These are phyloP conservation scores for Eremophila alpestris DNA, from an alignment of 2,797 vertebrate species.

Conservation along the genomic window DNA sequence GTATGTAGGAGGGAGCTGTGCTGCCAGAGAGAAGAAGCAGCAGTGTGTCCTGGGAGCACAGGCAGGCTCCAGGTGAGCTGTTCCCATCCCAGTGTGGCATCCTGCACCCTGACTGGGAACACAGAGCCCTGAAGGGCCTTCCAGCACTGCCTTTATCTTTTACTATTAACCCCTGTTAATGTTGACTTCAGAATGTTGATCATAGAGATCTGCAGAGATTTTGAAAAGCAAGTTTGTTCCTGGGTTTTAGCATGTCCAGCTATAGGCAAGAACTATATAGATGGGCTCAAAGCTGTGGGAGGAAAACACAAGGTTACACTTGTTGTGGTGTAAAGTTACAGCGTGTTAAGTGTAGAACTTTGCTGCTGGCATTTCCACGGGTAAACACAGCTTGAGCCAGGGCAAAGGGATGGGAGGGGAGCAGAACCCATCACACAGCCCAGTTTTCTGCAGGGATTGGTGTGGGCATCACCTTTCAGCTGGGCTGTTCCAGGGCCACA, in stretches of 20 bases:
- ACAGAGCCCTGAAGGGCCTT: background rate
- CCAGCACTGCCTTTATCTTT: background rate
- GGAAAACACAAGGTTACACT: rapidly evolving
- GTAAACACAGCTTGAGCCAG: rapidly evolving
- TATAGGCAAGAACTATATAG: rapidly evolving
- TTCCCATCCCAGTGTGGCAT: background rate
- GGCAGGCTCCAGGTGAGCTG: background rate
- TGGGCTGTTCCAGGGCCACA: background rate
- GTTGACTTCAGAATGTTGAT: rapidly evolving
- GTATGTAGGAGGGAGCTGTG: background rate
- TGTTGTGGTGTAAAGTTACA: background rate
- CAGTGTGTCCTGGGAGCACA: background rate
- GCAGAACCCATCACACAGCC: background rate
- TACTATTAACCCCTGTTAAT: background rate
- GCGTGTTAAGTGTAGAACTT: background rate
- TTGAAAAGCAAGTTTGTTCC: background rate
- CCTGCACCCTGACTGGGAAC: background rate
- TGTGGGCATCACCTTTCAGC: background rate
- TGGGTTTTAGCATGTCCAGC: background rate
- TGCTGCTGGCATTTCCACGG: background rate
- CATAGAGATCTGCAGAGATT: background rate
- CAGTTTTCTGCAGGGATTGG: background rate
- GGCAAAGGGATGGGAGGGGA: background rate
- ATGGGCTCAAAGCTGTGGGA: background rate
- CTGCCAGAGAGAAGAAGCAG: background rate